Evolutionary conservation across 2,113 vertebrate species (phyloP).

Genomic region (Tor tambroides): DNA sequence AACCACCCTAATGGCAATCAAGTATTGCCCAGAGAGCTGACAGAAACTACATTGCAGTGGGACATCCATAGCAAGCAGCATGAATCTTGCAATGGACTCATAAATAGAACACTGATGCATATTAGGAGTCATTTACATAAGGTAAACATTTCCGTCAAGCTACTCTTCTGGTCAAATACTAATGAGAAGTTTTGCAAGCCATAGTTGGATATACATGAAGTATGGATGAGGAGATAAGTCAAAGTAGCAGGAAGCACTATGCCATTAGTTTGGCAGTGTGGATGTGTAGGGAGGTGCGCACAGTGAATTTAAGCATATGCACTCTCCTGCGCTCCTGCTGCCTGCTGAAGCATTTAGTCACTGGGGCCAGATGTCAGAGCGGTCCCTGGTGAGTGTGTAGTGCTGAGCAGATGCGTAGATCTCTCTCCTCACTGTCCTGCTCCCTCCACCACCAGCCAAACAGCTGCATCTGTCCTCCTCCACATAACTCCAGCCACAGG

Average conservation of each 20-base stretch:
- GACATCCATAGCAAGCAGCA: neutral
- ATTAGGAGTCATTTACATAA: neutral
- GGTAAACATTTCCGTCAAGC: neutral
- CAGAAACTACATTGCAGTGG: neutral
- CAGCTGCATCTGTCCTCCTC: constrained; percentile 80
- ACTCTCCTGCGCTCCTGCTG: constrained; percentile 83
- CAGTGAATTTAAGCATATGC: constrained; percentile 88
- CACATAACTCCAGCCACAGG: constrained; percentile 63
- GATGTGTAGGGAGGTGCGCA: constrained; percentile 53
- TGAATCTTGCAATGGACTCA: neutral
- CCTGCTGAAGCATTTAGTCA: constrained; percentile 83
- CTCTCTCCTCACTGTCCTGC: constrained; percentile 77
- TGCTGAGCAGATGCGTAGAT: constrained; percentile 88
- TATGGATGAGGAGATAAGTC: constrained; percentile 18
- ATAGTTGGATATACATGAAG: neutral
- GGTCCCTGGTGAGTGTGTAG: constrained; percentile 88
- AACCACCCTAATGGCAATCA: neutral
- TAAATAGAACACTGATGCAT: neutral
- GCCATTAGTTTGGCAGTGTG: neutral
- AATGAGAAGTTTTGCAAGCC: neutral
- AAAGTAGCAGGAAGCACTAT: constrained; percentile 15
- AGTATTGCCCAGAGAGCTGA: neutral
- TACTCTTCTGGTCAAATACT: neutral
- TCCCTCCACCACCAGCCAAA: constrained; percentile 81
- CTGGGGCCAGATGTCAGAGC: constrained; percentile 84